A percentile compares a stretch with the other conserved stretches of the same genome.
phyloP scores from a whole-genome alignment of 2,888 invertebrate genomes.

The Cephalotes varians region DNA sequence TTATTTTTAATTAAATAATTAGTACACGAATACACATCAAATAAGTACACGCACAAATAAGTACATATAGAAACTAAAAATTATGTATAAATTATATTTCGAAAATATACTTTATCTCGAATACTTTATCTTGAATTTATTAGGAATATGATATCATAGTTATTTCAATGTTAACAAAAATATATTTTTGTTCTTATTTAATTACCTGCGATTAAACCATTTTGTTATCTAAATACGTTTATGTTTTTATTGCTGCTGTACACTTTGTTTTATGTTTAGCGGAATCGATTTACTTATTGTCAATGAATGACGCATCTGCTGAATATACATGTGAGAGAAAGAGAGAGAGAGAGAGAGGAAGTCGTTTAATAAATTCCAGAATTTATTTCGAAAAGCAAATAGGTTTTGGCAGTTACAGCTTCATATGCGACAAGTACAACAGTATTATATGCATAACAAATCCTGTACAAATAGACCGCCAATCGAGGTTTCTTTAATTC shows the following conservation, averaged over 20 bases:
- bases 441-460: not conserved
- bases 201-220: constrained; percentile 7
- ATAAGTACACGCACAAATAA: no score
- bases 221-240: not conserved
- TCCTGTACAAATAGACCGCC: constrained; percentile 56
- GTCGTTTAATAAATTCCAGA: not conserved
- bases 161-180: not conserved
- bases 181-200: not conserved
- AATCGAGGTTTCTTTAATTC: constrained; percentile 59
- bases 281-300: not conserved
- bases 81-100: not conserved
- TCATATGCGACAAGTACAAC: not conserved
- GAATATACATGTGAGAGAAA: not conserved
- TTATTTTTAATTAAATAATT: not conserved
- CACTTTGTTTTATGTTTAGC: not conserved
- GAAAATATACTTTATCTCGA: constrained; percentile 5
- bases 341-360: not conserved
- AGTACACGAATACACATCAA: not conserved
- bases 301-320: not conserved
- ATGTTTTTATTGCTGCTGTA: not conserved
- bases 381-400: not conserved
- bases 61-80: constrained; percentile 2
- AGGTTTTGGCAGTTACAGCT: not conserved
- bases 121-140: not conserved
- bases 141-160: not conserved